Percentiles rank a stretch among this genome's conserved stretches.
Conservation (phyloP, 2,113 vertebrate species). For the Zeus faber region DNA sequence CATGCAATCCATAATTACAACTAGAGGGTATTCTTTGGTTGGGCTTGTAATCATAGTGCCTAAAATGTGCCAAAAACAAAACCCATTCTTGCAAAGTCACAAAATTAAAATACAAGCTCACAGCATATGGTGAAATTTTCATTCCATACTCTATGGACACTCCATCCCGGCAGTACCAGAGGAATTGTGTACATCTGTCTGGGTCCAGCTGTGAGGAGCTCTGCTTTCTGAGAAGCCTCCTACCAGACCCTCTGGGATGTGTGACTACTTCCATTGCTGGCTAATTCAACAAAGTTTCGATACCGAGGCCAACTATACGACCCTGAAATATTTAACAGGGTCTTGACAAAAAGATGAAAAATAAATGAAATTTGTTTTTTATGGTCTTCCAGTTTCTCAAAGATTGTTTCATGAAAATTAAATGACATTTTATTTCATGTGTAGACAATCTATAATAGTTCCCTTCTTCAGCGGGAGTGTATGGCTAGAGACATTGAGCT, state of each 20-base stretch:
- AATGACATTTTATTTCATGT: slow-evolving; percentile 73
- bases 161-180: slow-evolving; percentile 53
- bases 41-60: slow-evolving; percentile 16
- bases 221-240: slow-evolving; percentile 45
- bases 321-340: slow-evolving; percentile 77
- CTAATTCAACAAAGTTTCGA: slow-evolving; percentile 76
- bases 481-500: slow-evolving; percentile 20
- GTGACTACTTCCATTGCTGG: slow-evolving; percentile 68
- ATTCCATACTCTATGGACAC: slow-evolving; percentile 23
- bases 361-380: slow-evolving; percentile 77
- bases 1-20: background rate
- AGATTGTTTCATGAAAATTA: slow-evolving; percentile 77
- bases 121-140: slow-evolving; percentile 53
- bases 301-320: slow-evolving; percentile 64
- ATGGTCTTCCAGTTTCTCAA: slow-evolving; percentile 78
- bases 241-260: slow-evolving; percentile 33
- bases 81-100: slow-evolving; percentile 21
- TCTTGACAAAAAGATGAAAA: slow-evolving; percentile 81
- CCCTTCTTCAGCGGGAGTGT: slow-evolving; percentile 18
- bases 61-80: slow-evolving; percentile 11
- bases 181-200: slow-evolving; percentile 70
- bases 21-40: background rate
- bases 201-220: slow-evolving; percentile 61
- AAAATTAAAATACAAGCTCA: slow-evolving; percentile 32
- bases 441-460: slow-evolving; percentile 64